Conservation (phyloP, 2,797 vertebrate species). For the Centropyge bicolor region DNA sequence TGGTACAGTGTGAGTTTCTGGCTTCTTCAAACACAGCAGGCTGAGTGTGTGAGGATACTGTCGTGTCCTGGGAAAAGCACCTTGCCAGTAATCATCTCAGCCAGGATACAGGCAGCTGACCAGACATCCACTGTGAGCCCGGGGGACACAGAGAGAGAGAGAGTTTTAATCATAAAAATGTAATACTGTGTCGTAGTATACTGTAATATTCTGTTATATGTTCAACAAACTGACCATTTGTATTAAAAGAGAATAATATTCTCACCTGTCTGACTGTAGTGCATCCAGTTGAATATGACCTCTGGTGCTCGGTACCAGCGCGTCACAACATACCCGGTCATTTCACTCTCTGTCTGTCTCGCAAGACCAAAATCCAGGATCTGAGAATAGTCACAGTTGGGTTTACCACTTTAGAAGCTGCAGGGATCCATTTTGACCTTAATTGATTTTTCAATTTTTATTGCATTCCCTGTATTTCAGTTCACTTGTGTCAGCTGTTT, state of each 20-base stretch:
- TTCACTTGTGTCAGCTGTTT: neutral
- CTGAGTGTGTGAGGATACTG: conserved; percentile 83
- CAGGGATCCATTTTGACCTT: neutral
- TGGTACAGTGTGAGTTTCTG: neutral
- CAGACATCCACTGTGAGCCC: conserved; percentile 86
- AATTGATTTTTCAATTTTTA: neutral
- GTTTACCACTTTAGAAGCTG: neutral
- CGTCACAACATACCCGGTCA: conserved; percentile 91
- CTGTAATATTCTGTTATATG: conserved; percentile 1
- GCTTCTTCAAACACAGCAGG: neutral
- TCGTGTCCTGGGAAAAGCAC: conserved; percentile 88
- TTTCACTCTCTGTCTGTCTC: conserved; percentile 87
- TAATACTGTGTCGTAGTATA: neutral
- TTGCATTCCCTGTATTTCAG: neutral
- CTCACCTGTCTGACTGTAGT: conserved; percentile 88
- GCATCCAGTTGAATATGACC: conserved; percentile 91
- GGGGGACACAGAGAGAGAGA: neutral
- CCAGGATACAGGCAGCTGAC: conserved; percentile 89
- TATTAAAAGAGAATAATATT: neutral
- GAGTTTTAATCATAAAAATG: conserved; percentile 36
- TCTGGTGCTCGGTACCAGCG: conserved; percentile 90
- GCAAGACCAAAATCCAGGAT: conserved; percentile 90
- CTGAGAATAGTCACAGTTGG: conserved; percentile 60
- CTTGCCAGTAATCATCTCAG: conserved; percentile 87
- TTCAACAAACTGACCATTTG: neutral